Percentiles rank a stretch among this genome's conserved stretches.
Evolutionary conservation across 2,113 vertebrate genomes (phyloP).

Genomic region (Thamnophis sirtalis): DNA sequence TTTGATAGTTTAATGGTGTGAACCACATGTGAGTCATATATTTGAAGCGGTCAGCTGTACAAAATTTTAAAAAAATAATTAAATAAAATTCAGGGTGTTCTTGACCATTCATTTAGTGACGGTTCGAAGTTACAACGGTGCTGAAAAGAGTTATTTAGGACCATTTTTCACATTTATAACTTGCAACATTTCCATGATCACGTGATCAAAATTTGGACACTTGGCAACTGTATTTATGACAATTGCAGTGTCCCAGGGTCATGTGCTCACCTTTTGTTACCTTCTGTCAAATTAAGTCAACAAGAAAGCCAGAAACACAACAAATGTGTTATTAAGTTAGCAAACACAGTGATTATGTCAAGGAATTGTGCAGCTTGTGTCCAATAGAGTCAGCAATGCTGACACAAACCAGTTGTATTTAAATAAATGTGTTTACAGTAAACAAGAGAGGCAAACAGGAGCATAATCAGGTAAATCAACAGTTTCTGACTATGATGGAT

Average conservation of each 20-base stretch:
- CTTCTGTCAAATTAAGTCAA: background rate
- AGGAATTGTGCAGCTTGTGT: background rate
- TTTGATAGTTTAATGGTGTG: background rate
- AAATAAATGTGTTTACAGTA: background rate
- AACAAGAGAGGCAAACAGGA: background rate
- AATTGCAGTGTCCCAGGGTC: background rate
- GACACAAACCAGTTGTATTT: background rate
- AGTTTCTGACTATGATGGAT: background rate
- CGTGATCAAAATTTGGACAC: background rate
- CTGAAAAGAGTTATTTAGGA: background rate
- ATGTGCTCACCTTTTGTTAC: background rate
- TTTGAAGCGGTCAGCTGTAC: background rate
- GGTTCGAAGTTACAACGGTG: background rate
- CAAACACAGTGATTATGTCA: background rate
- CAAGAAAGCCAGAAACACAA: background rate
- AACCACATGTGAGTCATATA: background rate
- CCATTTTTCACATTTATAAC: background rate
- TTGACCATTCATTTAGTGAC: background rate
- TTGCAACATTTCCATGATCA: background rate
- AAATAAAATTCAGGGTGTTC: background rate
- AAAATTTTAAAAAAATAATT: background rate
- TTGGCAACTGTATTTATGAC: background rate
- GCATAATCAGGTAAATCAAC: background rate
- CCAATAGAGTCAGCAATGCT: background rate
- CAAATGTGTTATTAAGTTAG: background rate